Base-by-base conservation (phyloP, 2,113 vertebrate species). In the Ptilonorhynchus violaceus region DNA sequence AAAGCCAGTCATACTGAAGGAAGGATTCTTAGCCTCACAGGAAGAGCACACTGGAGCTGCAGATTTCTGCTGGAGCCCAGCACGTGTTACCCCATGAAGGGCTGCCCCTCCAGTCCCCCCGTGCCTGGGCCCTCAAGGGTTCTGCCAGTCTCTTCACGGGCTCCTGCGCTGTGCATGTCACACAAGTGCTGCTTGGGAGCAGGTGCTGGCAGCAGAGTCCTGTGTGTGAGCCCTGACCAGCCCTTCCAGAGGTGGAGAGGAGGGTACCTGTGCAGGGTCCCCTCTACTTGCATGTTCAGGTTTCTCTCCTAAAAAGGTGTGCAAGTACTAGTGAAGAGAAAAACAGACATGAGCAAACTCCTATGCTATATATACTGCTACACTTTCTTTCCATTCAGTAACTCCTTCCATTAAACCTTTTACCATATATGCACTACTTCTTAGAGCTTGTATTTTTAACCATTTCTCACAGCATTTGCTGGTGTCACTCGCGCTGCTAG, bases 341-440 rank as follows among this genome's bases (percentile, higher is more conserved):
- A 93, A 94, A 31, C 76, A 85, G 86, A 82, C 74, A 70, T 1
- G 17, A 87, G 86, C 78, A 42, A 91, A 87, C 41, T 66, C 69
- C 49, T n/a, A 1, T 53, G 85, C 86, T 88, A 15, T 82, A 81
- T 67, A 87, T 78, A 82, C 69, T 25, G 86, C 69, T 75, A 60
- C 49, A 18, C 83, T 97, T 90, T 79, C 94, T 93, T 95, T 96
- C 91, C 88, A 91, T 93, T 92, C 88, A 94, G 84, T 94, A 96
- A 95, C 53, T 92, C 55, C 92, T 93, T 94, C 93, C 92, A 31
- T 88, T 96, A 96, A 95, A 89, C n/a, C 56, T 93, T 94, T 96
- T 97, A 92, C 85, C 93, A 94, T 94, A 96, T 92, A 93, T 82
- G 94, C 89, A 81, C 64, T 92, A n/a, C 89, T 87, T 53, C 44